A percentile compares a stretch with the other conserved stretches of the same genome.
Evolutionary conservation across 2,797 vertebrate genomes (phyloP).

Genomic region (Salmo trutta): DNA sequence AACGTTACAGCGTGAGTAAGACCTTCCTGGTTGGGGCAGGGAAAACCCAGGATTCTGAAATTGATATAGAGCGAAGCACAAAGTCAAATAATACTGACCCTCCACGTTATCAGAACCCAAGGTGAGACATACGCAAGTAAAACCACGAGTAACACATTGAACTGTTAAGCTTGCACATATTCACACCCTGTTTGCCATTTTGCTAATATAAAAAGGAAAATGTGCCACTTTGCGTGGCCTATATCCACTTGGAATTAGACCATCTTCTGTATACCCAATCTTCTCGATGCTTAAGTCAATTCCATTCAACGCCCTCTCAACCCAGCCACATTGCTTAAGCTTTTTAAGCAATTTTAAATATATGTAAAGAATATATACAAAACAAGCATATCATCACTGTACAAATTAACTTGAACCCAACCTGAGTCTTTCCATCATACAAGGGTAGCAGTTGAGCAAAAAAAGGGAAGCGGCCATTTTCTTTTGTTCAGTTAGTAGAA

Average conservation of each 20-base stretch:
- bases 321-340: slow-evolving; percentile 47
- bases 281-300: slow-evolving; percentile 13
- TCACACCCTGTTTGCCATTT: slow-evolving; percentile 73
- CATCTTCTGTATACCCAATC: not conserved
- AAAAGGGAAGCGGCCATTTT: slow-evolving; percentile 14
- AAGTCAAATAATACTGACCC: slow-evolving; percentile 18
- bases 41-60: not conserved
- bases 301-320: slow-evolving; percentile 24
- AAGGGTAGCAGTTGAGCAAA: not conserved
- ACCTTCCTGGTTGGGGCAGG: not conserved
- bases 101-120: slow-evolving; percentile 15
- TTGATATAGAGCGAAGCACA: slow-evolving; percentile 6
- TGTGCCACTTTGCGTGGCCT: slow-evolving; percentile 37
- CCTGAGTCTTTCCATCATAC: slow-evolving; percentile 23
- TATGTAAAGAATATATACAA: slow-evolving; percentile 76
- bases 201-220: slow-evolving; percentile 49
- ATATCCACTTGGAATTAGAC: not conserved
- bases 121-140: slow-evolving; percentile 26
- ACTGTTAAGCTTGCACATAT: slow-evolving; percentile 28
- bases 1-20: not conserved
- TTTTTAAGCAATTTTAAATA: slow-evolving; percentile 71
- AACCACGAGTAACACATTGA: slow-evolving; percentile 20
- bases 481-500: not conserved
- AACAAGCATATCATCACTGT: slow-evolving; percentile 38
- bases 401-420: slow-evolving; percentile 45